phyloP scores from a whole-genome alignment of 2,113 vertebrate genomes.

The Gambusia affinis region DNA sequence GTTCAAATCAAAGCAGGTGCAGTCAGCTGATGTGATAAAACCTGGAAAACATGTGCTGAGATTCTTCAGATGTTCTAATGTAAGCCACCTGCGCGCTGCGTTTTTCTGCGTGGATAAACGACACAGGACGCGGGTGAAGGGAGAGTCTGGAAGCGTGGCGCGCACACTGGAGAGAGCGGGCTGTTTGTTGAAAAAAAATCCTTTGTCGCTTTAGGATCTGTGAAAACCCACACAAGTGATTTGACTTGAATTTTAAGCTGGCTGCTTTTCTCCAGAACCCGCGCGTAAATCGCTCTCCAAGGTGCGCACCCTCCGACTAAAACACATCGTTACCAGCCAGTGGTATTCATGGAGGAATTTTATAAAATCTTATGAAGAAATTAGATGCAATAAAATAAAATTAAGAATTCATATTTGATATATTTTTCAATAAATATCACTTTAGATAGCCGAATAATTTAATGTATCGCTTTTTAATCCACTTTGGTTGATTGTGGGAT shows the following conservation, averaged over 20 bases:
- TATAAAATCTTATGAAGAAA: too few species aligned
- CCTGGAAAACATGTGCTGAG: conserved; percentile 41
- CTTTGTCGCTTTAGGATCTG: neutral
- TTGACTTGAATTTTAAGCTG: conserved; percentile 2
- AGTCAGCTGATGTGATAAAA: conserved; percentile 68
- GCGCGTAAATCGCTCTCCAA: too few species aligned
- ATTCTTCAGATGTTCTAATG: conserved; percentile 57
- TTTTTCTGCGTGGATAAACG: conserved; percentile 36
- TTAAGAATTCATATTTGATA: too few species aligned
- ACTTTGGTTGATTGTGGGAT: neutral
- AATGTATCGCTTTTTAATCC: neutral
- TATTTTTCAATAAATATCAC: too few species aligned
- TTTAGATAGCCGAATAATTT: too few species aligned
- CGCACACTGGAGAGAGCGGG: neutral
- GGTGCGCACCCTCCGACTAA: too few species aligned
- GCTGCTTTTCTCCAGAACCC: conserved; percentile 21
- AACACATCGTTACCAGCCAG: too few species aligned
- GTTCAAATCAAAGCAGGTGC: conserved; percentile 27
- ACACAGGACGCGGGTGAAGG: conserved; percentile 62
- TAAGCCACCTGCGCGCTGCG: conserved; percentile 69
- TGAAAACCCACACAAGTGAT: too few species aligned
- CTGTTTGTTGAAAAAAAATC: neutral
- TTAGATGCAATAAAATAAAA: too few species aligned
- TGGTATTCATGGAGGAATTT: too few species aligned
- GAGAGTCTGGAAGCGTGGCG: conserved; percentile 53